Base-by-base conservation (phyloP, 2,888 invertebrate genomes). In the Neuroscelio doddi region DNA sequence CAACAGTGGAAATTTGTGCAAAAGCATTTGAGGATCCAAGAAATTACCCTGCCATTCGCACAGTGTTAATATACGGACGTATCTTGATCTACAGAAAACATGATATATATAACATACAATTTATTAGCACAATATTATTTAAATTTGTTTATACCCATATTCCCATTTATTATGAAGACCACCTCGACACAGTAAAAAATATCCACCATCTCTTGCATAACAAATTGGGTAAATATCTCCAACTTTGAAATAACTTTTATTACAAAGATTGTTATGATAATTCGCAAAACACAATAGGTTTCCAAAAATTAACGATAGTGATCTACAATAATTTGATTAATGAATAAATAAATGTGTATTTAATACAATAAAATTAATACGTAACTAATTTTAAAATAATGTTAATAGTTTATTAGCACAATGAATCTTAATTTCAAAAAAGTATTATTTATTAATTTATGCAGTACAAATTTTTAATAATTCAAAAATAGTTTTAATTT, bases 11-110 rank as follows among this genome's bases (percentile, higher is more conserved):
- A 82, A 80, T 56, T 72, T 72, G 1, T 36, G 58, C 4, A 81
- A 53, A 38, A 77, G 41, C 3, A 58, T 42, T 1, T 64, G 59
- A 0, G 82, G 79, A 59, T 84, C 74, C 41, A 84, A 74, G n/a
- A n/a, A 8, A 12, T 7, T 12, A 1, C 52, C 47, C 5, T 59
- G 44, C 61, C 59, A 65, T 15, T 56, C 44, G 21, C 65, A 65
- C 3, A 65, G 46, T 26, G 47, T 47, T 41, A 65, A 38, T 41
- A n/a, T 27, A 1, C 24, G 41, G 14, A 64, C 46, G 1, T 10
- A 7, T 27, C 45, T 17, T 17, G 58, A 55, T 24, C 64, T 64
- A 17, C 17, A 49, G 21, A 24, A 8, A n/a, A n/a, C n/a, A n/a
- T n/a, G n/a, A n/a, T n/a, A n/a, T n/a, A n/a, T n/a, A n/a, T n/a